Percentiles rank a stretch among this genome's conserved stretches.
Evolutionary conservation across 2,888 invertebrate genomes (phyloP).

Genomic region (Conomelus anceps): DNA sequence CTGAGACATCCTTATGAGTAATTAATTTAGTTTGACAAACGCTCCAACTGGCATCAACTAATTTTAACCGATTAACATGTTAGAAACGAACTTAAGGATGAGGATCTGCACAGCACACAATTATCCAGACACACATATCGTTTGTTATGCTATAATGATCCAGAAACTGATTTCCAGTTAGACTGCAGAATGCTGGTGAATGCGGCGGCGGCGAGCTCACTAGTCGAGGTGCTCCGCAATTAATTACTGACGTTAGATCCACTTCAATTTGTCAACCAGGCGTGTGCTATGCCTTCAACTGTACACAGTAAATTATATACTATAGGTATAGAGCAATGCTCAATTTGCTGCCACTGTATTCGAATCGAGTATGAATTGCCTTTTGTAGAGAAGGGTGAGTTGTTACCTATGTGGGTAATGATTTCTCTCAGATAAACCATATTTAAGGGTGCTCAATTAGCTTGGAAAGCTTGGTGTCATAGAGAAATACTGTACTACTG

Average conservation of each 20-base stretch:
- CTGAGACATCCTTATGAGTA: background rate
- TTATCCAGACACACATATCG: background rate
- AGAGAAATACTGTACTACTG: no score
- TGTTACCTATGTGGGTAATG: no score
- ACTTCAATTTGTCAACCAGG: background rate
- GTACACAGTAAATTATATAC: background rate
- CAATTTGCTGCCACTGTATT: no score
- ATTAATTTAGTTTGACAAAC: background rate
- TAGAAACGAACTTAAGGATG: background rate
- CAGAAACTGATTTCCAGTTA: background rate
- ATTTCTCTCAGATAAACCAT: no score
- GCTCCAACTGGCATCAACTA: background rate
- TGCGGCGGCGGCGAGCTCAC: no score
- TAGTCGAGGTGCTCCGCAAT: background rate
- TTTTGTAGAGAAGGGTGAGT: no score
- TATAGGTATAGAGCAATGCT: background rate
- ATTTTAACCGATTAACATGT: background rate
- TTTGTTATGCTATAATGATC: background rate
- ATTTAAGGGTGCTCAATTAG: no score
- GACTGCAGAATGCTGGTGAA: no score
- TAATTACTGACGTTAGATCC: background rate
- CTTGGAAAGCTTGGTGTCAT: no score
- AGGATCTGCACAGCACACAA: background rate
- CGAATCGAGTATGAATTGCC: no score
- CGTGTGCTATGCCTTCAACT: background rate